phyloP scores from a whole-genome alignment of 2,888 invertebrate genomes.

The Meiosimyza decipiens region DNA sequence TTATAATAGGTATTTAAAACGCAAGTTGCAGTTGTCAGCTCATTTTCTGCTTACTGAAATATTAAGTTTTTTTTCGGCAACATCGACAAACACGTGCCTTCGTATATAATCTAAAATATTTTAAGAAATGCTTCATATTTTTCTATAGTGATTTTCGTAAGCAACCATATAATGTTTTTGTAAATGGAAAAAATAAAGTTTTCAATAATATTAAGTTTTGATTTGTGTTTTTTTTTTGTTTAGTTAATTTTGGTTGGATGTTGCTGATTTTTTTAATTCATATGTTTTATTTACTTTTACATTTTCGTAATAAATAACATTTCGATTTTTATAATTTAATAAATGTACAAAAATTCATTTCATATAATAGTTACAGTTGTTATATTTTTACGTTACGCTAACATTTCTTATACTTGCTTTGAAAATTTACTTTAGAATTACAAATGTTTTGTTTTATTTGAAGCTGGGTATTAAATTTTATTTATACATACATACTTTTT shows the following conservation, averaged over 20 bases:
- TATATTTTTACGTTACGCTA: constrained; percentile 16
- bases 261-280: background rate
- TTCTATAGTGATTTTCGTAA: too few species aligned
- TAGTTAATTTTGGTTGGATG: background rate
- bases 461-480: background rate
- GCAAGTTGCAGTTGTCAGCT: too few species aligned
- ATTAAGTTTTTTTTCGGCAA: too few species aligned
- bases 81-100: too few species aligned
- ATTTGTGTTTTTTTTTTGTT: background rate
- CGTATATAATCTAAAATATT: too few species aligned
- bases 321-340: constrained; percentile 22
- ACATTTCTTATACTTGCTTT: constrained; percentile 6
- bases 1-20: too few species aligned
- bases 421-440: constrained; percentile 17
- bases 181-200: constrained; percentile 1
- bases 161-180: background rate
- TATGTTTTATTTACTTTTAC: constrained; percentile 15
- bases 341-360: constrained; percentile 32
- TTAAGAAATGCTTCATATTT: too few species aligned
- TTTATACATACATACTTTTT: constrained; percentile 21
- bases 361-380: constrained; percentile 20
- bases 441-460: constrained; percentile 8
- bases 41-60: too few species aligned
- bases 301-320: constrained; percentile 8
- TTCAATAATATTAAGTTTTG: background rate